Evolutionary conservation across 35 echinoderm and acorn worm genomes (phyloP), one percentile per base, ranked within the genome.

Genomic region (Apostichopus parvimensis): DNA sequence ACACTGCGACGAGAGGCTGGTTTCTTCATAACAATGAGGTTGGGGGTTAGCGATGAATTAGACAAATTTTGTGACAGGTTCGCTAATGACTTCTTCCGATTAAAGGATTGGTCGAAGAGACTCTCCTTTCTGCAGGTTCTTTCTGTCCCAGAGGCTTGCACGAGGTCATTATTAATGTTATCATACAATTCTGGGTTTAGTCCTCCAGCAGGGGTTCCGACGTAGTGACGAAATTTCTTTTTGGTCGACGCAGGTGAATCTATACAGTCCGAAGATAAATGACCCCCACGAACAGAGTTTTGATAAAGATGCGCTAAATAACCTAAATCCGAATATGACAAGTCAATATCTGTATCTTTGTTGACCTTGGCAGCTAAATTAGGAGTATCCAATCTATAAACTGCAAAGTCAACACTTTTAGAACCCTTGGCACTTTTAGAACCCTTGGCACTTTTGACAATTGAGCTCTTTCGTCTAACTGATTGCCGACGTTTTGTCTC

Each of bases 241-340:
- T 82, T 82, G 13, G 79, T 34, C 9, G 79, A 53, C n/a, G 79
- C 79, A 2, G 79, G 79, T 17, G 79, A 82, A 56, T 82, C 79
- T 1, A 82, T 56, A 14, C 54, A 18, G 9, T 82, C 79, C 6
- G 24, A 10, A 12, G 34, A 18, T 12, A 8, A n/a, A 14, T 53
- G 21, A 54, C 55, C n/a, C 0, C n/a, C 26, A 55, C 12, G 34
- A 6, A 82, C 2, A 12, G 79, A 82, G 52, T 82, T 82, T 18
- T 82, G 34, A 53, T 82, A 82, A 8, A 82, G 79, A 18, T 82
- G 79, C 6, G 79, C 79, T 6, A 82, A 54, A 17, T 82, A 82
- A 34, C 79, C 79, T 55, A 82, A 82, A 56, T 82, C 79, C 79
- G 79, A 82, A 55, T n/a, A 82, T 54, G 79, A 82, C 45, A 82